These are phyloP conservation scores for Bombus pyrosoma DNA, from an alignment of 1,140 invertebrate species.

Conservation along the genomic window DNA sequence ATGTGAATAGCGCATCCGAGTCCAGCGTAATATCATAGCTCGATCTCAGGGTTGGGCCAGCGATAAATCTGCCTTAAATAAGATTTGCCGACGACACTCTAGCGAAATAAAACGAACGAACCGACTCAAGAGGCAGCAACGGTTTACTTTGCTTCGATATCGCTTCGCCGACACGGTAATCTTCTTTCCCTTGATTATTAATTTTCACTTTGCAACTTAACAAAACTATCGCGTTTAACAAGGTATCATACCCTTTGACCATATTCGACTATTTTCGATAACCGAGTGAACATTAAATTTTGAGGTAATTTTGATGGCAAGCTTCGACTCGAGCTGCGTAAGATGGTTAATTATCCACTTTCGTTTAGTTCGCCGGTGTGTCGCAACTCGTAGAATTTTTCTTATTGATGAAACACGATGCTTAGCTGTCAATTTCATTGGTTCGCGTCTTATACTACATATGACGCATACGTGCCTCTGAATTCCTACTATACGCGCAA, in stretches of 20 bases:
- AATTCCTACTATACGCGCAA: conserved; percentile 16
- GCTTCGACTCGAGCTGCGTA: background rate
- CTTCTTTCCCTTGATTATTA: background rate
- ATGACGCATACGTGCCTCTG: background rate
- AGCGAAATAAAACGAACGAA: conserved; percentile 71
- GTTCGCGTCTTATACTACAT: background rate
- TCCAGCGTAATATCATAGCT: conserved; percentile 76
- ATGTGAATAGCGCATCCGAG: conserved; percentile 76
- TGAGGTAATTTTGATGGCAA: background rate
- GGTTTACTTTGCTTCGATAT: conserved; percentile 45
- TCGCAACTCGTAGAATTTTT: background rate
- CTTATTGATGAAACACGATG: background rate
- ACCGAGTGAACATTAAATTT: background rate
- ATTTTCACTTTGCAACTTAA: background rate
- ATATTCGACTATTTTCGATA: background rate
- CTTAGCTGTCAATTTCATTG: background rate
- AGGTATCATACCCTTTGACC: background rate
- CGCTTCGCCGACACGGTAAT: background rate
- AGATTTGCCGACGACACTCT: conserved; percentile 76
- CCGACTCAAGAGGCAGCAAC: background rate
- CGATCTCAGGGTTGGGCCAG: conserved; percentile 69
- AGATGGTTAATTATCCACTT: background rate
- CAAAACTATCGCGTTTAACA: conserved; percentile 17
- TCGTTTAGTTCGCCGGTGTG: background rate
- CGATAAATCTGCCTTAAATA: conserved; percentile 78